phyloP scores from a whole-genome alignment of 2,113 vertebrate genomes.

The Malaclemys terrapin region DNA sequence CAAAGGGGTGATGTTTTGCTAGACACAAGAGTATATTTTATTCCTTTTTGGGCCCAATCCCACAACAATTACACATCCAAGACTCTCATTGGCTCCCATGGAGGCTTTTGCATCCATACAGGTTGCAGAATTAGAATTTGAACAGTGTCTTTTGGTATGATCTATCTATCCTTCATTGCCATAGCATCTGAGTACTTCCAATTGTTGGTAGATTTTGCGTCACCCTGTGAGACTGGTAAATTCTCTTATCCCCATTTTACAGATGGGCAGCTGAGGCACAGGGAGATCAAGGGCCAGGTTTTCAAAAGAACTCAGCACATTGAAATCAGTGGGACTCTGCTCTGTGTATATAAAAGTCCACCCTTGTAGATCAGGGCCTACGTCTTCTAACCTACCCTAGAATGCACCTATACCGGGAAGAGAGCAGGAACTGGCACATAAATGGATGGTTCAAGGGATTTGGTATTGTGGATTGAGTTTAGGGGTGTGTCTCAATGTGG shows the following conservation, averaged over 20 bases:
- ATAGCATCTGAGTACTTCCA: neutral
- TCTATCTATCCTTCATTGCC: neutral
- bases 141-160: neutral
- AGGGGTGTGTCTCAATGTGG: accelerated
- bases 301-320: neutral
- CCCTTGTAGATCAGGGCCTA: neutral
- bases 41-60: neutral
- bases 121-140: neutral
- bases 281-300: neutral
- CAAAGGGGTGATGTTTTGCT: neutral
- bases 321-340: neutral
- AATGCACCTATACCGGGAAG: accelerated
- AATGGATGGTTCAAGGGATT: neutral
- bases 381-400: neutral
- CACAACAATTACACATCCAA: neutral
- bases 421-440: no score
- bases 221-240: accelerated
- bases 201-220: neutral
- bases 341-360: neutral
- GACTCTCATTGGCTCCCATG: accelerated
- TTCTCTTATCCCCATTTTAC: accelerated
- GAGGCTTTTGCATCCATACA: neutral
- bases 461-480: neutral
- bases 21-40: neutral
- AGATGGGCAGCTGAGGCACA: neutral